phyloP scores from a whole-genome alignment of 1,140 invertebrate genomes.

The Thrips palmi region DNA sequence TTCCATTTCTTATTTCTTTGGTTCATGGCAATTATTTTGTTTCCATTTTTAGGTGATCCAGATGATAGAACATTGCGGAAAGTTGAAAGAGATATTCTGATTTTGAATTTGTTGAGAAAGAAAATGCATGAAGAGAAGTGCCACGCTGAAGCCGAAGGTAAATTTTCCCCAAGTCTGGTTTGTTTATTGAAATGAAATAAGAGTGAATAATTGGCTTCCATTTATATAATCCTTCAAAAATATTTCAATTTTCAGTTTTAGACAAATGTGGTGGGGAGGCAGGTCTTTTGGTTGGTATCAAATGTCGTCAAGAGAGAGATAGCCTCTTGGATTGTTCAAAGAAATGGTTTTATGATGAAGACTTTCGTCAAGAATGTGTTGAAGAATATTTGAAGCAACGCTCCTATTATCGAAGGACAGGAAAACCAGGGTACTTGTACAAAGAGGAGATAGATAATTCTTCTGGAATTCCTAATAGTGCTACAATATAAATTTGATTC shows the following conservation, averaged over 20 bases:
- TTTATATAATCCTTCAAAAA: background rate
- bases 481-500: too few species aligned
- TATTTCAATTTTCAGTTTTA: constrained; percentile 33
- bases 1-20: too few species aligned
- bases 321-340: constrained; percentile 46
- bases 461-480: too few species aligned
- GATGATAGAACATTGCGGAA: constrained; percentile 57
- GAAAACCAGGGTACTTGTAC: too few species aligned
- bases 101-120: constrained; percentile 69
- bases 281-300: constrained; percentile 45
- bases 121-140: constrained; percentile 61
- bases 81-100: constrained; percentile 67
- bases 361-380: constrained; percentile 51
- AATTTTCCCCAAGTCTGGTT: background rate
- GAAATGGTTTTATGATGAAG: constrained; percentile 56
- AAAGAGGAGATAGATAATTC: too few species aligned
- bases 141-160: constrained; percentile 40
- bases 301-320: constrained; percentile 51
- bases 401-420: constrained; percentile 60
- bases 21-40: too few species aligned
- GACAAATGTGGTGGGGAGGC: constrained; percentile 52
- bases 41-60: constrained; percentile 54
- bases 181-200: constrained; percentile 5
- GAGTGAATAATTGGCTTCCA: background rate
- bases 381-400: constrained; percentile 65